Evolutionary conservation across 2,797 vertebrate species (phyloP), one percentile per base, ranked within the genome.

Genomic region (Microctenopoma lineatum): DNA sequence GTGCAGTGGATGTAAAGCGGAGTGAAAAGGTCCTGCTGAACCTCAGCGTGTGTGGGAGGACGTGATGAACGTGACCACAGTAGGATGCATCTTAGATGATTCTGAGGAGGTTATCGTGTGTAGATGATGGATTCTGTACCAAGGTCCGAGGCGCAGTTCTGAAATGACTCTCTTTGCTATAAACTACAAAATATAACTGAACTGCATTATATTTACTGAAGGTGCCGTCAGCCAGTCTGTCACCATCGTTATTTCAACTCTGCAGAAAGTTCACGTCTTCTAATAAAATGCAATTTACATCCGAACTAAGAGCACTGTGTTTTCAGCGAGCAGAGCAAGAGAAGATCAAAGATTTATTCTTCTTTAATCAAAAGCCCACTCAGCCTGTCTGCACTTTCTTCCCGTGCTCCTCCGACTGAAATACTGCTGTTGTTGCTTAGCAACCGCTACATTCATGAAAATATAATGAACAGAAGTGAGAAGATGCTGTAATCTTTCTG

Each of bases 391-490:
- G 57, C 44, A 64, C 70, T 42, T 60, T 45, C 74, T 74, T 80
- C 57, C 69, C 2, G 47, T 8, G 63, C n/a, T 41, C 47, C 70
- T 74, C 64, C n/a, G 38, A 75, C 59, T 66, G 50, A 57, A 73
- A 66, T 48, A 41, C 76, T 48, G 70, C 77, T 46, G 79, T 39
- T 83, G 91, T 92, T 92, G 90, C 91, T 68, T 78, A 79, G 91
- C 91, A 91, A 92, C 88, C 64, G 59, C 57, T 75, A 73, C 78
- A 85, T 68, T 68, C 69, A 73, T 81, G 84, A 64, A 88, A 78
- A 83, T 71, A 55, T 75, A 77, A 87, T 75, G 83, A 89, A 79
- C 52, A 70, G 38, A 76, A 87, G 72, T 59, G 74, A 73, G 71
- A 75, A 53, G 65, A 78, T 45, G 75, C 73, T 79, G 62, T 73